These are phyloP conservation scores for Yoshiicerus persimilis DNA, from an alignment of 1,140 invertebrate genomes.

Conservation along the genomic window DNA sequence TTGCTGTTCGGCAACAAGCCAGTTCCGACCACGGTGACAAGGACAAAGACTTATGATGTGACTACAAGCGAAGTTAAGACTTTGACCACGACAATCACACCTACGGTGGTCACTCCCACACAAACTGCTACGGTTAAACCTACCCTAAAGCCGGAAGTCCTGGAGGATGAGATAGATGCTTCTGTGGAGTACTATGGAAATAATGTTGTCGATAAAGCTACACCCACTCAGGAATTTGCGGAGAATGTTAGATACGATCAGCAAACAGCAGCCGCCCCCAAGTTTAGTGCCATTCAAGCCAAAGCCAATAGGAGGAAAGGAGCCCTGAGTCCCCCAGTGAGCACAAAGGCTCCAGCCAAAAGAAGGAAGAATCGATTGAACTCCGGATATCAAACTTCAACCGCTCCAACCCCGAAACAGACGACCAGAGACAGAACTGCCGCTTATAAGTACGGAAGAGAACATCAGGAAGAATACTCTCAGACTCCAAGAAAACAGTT, in stretches of 20 bases:
- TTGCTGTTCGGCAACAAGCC: slow-evolving; percentile 47
- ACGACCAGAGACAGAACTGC: background rate
- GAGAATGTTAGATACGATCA: background rate
- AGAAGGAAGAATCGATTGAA: background rate
- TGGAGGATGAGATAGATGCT: background rate
- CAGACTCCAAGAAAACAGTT: background rate
- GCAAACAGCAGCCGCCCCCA: background rate
- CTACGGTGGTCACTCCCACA: slow-evolving; percentile 13
- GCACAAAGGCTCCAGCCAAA: background rate
- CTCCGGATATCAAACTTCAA: background rate
- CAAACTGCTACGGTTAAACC: background rate
- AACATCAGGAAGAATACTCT: background rate
- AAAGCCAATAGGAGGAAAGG: slow-evolving; percentile 14
- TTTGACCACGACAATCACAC: slow-evolving; percentile 40
- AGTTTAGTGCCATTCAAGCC: slow-evolving; percentile 8
- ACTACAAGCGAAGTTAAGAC: slow-evolving; percentile 43
- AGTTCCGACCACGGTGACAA: slow-evolving; percentile 32
- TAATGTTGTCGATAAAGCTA: background rate
- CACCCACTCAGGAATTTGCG: background rate
- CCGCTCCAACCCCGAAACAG: background rate
- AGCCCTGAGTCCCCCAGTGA: background rate
- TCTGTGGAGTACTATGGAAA: background rate
- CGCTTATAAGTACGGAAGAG: background rate
- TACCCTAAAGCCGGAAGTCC: background rate
- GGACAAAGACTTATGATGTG: slow-evolving; percentile 39